phyloP scores from a whole-genome alignment of 2,113 vertebrate species.

The Dasyurus viverrinus region DNA sequence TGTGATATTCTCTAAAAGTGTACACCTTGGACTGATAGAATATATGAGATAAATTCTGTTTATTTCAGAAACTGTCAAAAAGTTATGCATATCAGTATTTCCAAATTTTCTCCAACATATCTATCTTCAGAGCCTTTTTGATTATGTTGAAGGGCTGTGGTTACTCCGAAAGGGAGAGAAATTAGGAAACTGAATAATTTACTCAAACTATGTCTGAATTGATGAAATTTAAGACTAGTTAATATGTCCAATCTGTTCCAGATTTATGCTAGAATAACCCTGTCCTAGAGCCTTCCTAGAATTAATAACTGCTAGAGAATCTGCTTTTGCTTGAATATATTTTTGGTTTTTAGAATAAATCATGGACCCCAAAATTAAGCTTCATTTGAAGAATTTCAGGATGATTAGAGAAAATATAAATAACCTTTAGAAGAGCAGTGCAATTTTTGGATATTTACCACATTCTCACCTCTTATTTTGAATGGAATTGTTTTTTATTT shows the following conservation, averaged over 20 bases:
- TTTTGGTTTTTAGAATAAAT: neutral
- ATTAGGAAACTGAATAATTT: neutral
- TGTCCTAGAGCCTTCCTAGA: accelerated
- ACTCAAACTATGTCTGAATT: neutral
- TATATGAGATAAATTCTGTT: neutral
- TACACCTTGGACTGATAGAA: neutral
- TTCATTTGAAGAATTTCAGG: accelerated
- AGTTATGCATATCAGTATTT: neutral
- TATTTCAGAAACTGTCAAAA: neutral
- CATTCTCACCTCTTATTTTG: neutral
- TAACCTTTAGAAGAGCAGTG: neutral
- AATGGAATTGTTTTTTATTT: neutral
- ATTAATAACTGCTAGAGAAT: neutral
- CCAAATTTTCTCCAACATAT: neutral
- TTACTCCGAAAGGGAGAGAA: neutral
- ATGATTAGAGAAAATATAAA: neutral
- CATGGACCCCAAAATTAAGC: accelerated
- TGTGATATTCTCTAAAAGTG: neutral
- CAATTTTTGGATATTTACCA: accelerated
- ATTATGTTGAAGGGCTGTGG: neutral
- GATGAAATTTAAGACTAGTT: neutral
- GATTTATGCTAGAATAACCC: accelerated
- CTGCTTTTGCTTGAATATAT: neutral
- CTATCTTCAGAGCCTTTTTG: neutral
- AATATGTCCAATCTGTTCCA: neutral